Conservation (phyloP, 1,140 invertebrate species). For the Monomorium pharaonis region DNA sequence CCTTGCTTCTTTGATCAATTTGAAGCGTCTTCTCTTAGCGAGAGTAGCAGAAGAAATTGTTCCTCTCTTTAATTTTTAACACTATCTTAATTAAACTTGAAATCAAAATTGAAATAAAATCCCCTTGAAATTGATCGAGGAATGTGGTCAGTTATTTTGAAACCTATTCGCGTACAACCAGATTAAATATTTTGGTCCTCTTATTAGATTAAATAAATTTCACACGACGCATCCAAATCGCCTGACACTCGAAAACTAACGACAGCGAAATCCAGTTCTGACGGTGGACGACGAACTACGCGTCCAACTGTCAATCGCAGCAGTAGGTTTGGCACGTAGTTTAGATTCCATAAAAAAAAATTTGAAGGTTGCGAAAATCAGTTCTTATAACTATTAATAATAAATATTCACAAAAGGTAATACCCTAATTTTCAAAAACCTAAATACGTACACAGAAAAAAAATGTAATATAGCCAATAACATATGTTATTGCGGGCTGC, state of each 20-base stretch:
- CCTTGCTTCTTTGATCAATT: background rate
- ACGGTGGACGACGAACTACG: background rate
- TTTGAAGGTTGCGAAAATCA: constrained; percentile 14
- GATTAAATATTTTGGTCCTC: background rate
- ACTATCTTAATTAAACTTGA: background rate
- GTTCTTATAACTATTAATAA: background rate
- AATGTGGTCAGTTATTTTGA: background rate
- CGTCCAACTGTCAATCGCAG: constrained; percentile 29
- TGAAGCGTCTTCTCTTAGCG: background rate
- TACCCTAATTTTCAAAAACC: background rate
- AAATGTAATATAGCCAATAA: too few species aligned
- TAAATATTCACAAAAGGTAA: background rate
- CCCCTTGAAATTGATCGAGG: background rate
- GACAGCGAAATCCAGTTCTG: background rate
- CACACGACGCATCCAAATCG: constrained; percentile 8
- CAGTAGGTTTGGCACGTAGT: background rate
- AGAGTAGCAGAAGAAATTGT: background rate
- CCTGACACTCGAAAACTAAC: constrained; percentile 1
- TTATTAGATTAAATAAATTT: constrained; percentile 3
- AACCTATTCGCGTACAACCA: background rate
- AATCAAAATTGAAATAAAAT: background rate
- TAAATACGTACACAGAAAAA: too few species aligned
- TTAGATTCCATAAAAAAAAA: background rate
- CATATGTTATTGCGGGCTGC: too few species aligned
- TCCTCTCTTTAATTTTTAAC: background rate